Percentiles rank a stretch among this genome's conserved stretches.
Conservation (phyloP, 23 tunicate species). For the Styela clava region DNA sequence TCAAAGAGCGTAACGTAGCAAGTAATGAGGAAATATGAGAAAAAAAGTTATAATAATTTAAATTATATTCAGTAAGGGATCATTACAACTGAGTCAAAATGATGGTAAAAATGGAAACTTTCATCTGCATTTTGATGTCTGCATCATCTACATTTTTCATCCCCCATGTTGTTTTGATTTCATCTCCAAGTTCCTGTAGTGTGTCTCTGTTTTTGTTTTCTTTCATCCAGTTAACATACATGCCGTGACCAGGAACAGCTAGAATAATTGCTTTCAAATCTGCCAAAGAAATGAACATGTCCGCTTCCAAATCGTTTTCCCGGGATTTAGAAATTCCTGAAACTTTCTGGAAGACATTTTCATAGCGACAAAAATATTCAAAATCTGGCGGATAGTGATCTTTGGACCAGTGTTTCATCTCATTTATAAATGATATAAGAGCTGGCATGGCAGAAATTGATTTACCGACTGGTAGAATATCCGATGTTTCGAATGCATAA, state of each 20-base stretch:
- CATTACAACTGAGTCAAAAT: no score
- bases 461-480: background rate
- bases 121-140: background rate
- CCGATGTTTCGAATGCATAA: background rate
- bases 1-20: no score
- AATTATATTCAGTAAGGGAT: no score
- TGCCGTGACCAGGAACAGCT: background rate
- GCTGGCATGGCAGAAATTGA: background rate
- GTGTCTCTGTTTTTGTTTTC: background rate
- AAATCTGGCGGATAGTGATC: background rate
- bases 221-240: background rate
- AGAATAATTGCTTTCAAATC: background rate
- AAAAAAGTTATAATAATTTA: no score
- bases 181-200: background rate
- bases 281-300: background rate
- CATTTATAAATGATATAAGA: background rate
- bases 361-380: background rate
- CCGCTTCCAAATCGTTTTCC: background rate
- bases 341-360: background rate
- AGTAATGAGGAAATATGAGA: no score
- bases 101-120: background rate
- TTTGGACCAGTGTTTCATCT: background rate
- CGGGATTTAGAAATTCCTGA: background rate
- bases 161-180: background rate
- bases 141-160: background rate